These are phyloP conservation scores for Torymus auratus DNA, from an alignment of 2,888 invertebrate genomes.

Conservation along the genomic window DNA sequence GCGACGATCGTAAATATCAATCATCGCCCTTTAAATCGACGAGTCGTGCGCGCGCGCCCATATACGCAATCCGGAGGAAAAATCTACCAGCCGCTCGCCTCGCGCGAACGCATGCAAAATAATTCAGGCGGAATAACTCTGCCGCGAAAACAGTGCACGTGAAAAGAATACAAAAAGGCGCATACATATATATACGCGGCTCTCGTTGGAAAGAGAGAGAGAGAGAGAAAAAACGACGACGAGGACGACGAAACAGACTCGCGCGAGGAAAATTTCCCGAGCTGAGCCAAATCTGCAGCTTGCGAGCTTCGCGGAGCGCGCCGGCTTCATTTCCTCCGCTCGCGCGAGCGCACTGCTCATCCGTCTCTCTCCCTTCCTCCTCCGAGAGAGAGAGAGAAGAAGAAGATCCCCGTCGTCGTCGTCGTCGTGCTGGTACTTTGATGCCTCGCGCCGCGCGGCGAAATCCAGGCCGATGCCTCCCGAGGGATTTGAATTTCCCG, in stretches of 20 bases:
- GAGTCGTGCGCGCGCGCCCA: background rate
- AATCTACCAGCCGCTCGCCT: background rate
- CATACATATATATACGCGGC: background rate
- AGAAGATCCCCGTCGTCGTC: constrained; percentile 30
- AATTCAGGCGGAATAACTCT: constrained; percentile 50
- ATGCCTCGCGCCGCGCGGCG: constrained; percentile 33
- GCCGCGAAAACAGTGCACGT: constrained; percentile 37
- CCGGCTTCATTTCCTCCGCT: constrained; percentile 52
- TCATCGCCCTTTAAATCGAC: too few relatives aligned
- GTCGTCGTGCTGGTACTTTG: constrained; percentile 33
- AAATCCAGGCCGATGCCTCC: constrained; percentile 36
- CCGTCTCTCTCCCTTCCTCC: constrained; percentile 44
- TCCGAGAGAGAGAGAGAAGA: background rate
- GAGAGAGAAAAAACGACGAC: background rate
- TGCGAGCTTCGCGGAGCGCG: constrained; percentile 21
- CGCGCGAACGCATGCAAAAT: constrained; percentile 45
- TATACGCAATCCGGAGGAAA: too few relatives aligned
- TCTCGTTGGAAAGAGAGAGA: background rate
- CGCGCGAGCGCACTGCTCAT: constrained; percentile 18
- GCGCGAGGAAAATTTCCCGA: constrained; percentile 40
- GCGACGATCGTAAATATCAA: too few relatives aligned
- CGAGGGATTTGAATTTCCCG: constrained; percentile 57
- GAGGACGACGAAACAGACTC: background rate
- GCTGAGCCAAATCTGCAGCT: constrained; percentile 36
- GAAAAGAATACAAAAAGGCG: constrained; percentile 35